phyloP scores from a whole-genome alignment of 2,888 invertebrate species.

The Coelinius sp. region DNA sequence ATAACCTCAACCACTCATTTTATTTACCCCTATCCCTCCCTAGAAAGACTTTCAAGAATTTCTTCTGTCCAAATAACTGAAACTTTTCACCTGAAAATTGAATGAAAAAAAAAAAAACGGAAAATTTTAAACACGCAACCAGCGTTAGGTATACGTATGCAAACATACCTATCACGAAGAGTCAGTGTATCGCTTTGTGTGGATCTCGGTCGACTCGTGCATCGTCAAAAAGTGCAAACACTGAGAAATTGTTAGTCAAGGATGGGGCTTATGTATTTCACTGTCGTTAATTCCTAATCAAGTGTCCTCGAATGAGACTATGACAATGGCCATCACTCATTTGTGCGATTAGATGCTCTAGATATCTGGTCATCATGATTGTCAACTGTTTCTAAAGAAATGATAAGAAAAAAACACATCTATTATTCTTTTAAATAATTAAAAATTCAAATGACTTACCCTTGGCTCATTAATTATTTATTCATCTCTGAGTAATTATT shows the following conservation, averaged over 20 bases:
- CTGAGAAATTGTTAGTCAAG: conserved; percentile 1
- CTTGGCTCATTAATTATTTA: too few relatives aligned
- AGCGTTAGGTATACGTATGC: conserved; percentile 18
- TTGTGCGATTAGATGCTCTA: background rate
- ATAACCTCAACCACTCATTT: background rate
- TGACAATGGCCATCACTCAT: conserved; percentile 15
- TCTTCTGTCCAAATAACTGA: background rate
- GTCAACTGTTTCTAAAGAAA: background rate
- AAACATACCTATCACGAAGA: conserved; percentile 33
- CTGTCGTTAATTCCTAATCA: conserved; percentile 33
- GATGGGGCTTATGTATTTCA: conserved; percentile 23
- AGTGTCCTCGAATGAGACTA: conserved; percentile 30
- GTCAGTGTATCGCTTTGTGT: conserved; percentile 9
- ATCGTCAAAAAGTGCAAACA: conserved; percentile 31
- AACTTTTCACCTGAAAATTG: conserved; percentile 11
- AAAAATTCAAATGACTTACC: too few relatives aligned
- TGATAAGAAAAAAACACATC: background rate
- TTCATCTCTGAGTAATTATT: too few relatives aligned
- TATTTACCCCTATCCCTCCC: background rate
- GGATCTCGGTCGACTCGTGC: conserved; percentile 29
- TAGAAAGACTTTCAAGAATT: background rate
- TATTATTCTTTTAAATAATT: too few relatives aligned
- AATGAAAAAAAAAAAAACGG: background rate
- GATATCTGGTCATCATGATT: conserved; percentile 7
- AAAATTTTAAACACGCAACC: conserved; percentile 28